Conservation (phyloP, 2,113 vertebrate species). For the Tupaia tana region DNA sequence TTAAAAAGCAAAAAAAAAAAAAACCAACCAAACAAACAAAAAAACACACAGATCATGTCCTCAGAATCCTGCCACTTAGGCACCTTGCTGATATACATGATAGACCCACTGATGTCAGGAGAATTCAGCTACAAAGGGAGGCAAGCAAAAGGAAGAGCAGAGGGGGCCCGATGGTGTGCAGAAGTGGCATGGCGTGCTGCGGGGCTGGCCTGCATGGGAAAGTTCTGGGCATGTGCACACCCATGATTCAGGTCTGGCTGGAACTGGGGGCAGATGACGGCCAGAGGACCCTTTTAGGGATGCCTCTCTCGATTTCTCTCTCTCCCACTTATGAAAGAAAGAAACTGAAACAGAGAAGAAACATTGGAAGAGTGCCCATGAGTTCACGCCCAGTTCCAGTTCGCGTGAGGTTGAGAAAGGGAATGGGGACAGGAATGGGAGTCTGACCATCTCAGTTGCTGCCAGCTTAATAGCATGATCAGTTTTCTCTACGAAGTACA, state of each 20-base stretch:
- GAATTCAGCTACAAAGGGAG: neutral
- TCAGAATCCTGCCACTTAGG: neutral
- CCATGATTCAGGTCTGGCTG: too few relatives aligned
- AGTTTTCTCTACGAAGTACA: neutral
- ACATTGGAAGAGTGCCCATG: neutral
- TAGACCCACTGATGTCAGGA: neutral
- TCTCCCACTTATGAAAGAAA: too few relatives aligned
- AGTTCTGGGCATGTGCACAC: too few relatives aligned
- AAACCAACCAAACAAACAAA: too few relatives aligned
- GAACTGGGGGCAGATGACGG: too few relatives aligned
- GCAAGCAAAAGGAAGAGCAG: neutral
- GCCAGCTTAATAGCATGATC: accelerated
- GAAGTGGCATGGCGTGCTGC: too few relatives aligned
- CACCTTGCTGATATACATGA: neutral
- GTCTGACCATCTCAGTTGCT: accelerated
- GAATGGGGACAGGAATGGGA: neutral
- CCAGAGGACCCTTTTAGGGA: too few relatives aligned
- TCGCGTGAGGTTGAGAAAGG: neutral
- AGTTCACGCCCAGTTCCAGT: neutral
- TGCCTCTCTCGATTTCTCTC: too few relatives aligned
- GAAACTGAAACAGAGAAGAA: neutral
- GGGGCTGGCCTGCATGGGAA: too few relatives aligned
- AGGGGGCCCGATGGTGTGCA: too few relatives aligned
- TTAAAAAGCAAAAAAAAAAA: too few relatives aligned
- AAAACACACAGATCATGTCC: too few relatives aligned